Conservation (phyloP, 2,888 invertebrate species). For the Agonopterix arenella region DNA sequence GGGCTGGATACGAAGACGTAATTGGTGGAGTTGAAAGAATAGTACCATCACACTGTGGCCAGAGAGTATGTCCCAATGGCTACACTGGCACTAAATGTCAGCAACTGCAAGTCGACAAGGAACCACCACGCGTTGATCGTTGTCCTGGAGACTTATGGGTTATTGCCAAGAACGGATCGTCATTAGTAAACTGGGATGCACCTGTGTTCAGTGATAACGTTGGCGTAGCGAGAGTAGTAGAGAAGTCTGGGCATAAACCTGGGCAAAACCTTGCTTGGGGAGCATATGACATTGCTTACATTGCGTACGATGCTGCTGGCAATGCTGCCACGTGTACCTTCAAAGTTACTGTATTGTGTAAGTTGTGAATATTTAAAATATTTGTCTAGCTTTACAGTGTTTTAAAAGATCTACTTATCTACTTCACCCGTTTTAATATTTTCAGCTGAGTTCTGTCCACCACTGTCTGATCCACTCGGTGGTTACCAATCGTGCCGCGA, state of each 20-base stretch:
- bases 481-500: slow-evolving; percentile 95
- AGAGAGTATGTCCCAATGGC: slow-evolving; percentile 91
- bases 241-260: slow-evolving; percentile 90
- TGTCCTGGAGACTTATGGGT: slow-evolving; percentile 97
- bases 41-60: slow-evolving; percentile 94
- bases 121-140: slow-evolving; percentile 90
- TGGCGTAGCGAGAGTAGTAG: slow-evolving; percentile 85
- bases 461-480: slow-evolving; percentile 91
- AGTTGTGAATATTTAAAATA: slow-evolving; percentile 46
- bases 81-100: slow-evolving; percentile 91
- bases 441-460: slow-evolving; percentile 94
- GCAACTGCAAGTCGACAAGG: slow-evolving; percentile 89
- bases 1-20: slow-evolving; percentile 95
- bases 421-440: slow-evolving; percentile 9
- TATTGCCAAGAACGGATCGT: slow-evolving; percentile 93
- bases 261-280: slow-evolving; percentile 94
- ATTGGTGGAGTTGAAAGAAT: slow-evolving; percentile 93
- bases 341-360: slow-evolving; percentile 92
- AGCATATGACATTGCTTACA: slow-evolving; percentile 93
- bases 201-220: slow-evolving; percentile 94
- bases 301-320: slow-evolving; percentile 94
- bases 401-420: no score
- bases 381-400: not conserved
- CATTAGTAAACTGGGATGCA: slow-evolving; percentile 94
- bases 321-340: slow-evolving; percentile 95